phyloP scores from a whole-genome alignment of 2,888 invertebrate species.

The Agonopterix heracliana region DNA sequence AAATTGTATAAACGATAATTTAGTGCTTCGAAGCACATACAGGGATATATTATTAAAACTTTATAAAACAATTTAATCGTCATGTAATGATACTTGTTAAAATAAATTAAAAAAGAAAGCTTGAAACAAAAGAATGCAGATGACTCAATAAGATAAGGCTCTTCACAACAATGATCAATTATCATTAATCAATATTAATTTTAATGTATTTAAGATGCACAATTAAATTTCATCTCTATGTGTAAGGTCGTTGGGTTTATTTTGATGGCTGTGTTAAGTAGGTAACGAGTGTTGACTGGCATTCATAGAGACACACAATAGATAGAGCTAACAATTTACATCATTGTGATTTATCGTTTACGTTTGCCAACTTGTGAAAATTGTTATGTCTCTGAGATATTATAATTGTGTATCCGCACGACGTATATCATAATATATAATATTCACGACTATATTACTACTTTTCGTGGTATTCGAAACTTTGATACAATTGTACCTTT shows the following conservation, averaged over 20 bases:
- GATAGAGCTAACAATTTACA: slow-evolving; percentile 12
- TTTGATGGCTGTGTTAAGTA: slow-evolving; percentile 3
- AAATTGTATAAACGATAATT: not conserved
- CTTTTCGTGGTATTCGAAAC: too few species aligned
- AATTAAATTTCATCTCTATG: slow-evolving; percentile 7
- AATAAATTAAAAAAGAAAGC: slow-evolving; percentile 13
- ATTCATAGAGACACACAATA: slow-evolving; percentile 15
- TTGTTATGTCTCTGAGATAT: not conserved
- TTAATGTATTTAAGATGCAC: slow-evolving; percentile 11
- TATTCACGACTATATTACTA: too few species aligned
- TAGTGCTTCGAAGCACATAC: too few species aligned
- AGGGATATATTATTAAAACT: too few species aligned
- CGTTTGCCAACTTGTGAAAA: slow-evolving; percentile 3
- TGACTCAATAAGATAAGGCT: slow-evolving; percentile 25
- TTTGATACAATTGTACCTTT: too few species aligned
- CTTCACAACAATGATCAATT: slow-evolving; percentile 26
- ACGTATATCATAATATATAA: too few species aligned
- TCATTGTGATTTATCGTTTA: slow-evolving; percentile 15
- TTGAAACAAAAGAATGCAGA: slow-evolving; percentile 21
- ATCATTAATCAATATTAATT: slow-evolving; percentile 29
- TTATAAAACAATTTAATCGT: not conserved
- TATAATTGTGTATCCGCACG: too few species aligned
- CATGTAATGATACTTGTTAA: slow-evolving; percentile 4
- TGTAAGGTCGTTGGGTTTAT: slow-evolving; percentile 7
- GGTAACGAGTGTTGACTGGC: slow-evolving; percentile 13